Evolutionary conservation across 2,113 vertebrate species (phyloP).

Genomic region (Myrmecophaga tridactyla): DNA sequence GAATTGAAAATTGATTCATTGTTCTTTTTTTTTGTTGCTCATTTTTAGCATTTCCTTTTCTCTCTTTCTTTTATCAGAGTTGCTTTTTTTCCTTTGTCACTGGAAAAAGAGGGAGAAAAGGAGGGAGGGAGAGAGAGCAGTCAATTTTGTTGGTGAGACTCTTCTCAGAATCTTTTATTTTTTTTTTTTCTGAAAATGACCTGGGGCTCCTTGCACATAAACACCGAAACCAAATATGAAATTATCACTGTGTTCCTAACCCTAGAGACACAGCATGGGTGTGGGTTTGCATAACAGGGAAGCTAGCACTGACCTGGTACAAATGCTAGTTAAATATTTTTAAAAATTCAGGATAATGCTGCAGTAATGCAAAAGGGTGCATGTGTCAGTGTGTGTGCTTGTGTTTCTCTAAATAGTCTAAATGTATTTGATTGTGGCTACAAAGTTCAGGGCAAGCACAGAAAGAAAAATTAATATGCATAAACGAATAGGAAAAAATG

Average conservation of each 20-base stretch:
- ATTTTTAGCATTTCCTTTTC: background rate
- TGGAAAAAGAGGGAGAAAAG: background rate
- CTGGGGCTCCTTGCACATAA: slow-evolving; percentile 54
- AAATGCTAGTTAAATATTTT: slow-evolving; percentile 65
- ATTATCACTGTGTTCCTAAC: slow-evolving; percentile 71
- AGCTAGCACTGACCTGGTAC: slow-evolving; percentile 67
- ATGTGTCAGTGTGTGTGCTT: background rate
- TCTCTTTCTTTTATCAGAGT: background rate
- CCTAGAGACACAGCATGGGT: slow-evolving; percentile 65
- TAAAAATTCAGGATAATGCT: slow-evolving; percentile 59
- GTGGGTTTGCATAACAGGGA: slow-evolving; percentile 74
- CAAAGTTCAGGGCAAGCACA: slow-evolving; percentile 20
- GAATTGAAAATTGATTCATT: background rate
- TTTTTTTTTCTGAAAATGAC: slow-evolving; percentile 60
- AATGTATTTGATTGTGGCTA: slow-evolving; percentile 18
- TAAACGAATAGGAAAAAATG: slow-evolving; percentile 9
- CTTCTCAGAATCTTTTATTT: slow-evolving; percentile 29
- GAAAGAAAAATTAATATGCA: background rate
- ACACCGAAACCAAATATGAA: slow-evolving; percentile 69
- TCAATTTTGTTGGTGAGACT: background rate
- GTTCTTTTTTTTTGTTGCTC: slow-evolving; percentile 35
- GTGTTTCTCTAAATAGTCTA: background rate
- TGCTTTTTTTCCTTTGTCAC: background rate
- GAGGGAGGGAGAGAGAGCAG: background rate
- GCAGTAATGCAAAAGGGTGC: background rate